These are phyloP conservation scores for Lordiphosa fenestrarum DNA, from an alignment of 2,888 invertebrate genomes.

Conservation along the genomic window DNA sequence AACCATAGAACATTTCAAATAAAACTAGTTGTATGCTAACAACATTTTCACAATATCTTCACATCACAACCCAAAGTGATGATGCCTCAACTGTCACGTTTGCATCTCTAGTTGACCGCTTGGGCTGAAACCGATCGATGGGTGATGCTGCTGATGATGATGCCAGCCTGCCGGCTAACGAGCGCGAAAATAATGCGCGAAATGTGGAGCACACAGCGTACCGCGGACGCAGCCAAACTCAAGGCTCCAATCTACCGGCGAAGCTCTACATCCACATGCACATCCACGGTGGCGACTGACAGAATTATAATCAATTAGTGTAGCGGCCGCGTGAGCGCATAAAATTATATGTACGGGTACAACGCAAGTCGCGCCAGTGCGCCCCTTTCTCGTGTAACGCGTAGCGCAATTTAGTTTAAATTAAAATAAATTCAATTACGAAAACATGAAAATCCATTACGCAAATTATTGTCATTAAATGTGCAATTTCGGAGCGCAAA, in stretches of 20 bases:
- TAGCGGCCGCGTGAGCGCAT: slow-evolving; percentile 67
- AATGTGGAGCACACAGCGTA: slow-evolving; percentile 60
- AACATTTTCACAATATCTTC: no score
- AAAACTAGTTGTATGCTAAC: no score
- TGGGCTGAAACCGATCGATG: slow-evolving; percentile 11
- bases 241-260: slow-evolving; percentile 10
- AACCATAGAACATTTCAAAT: no score
- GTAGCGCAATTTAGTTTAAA: slow-evolving; percentile 74
- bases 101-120: neutral
- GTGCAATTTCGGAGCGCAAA: slow-evolving; percentile 60
- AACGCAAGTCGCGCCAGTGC: slow-evolving; percentile 2
- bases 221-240: slow-evolving; percentile 1
- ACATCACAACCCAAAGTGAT: no score
- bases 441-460: slow-evolving; percentile 80
- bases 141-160: slow-evolving; percentile 35
- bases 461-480: slow-evolving; percentile 79
- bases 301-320: slow-evolving; percentile 74
- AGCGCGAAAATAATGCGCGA: slow-evolving; percentile 71
- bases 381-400: slow-evolving; percentile 27
- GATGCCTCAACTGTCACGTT: slow-evolving; percentile 1
- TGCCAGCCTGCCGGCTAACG: slow-evolving; percentile 45
- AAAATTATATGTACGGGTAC: slow-evolving; percentile 64
- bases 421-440: slow-evolving; percentile 81
- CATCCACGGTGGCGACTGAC: slow-evolving; percentile 66
- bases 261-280: slow-evolving; percentile 12